These are phyloP conservation scores for Acrossocheilus fasciatus DNA, from an alignment of 2,797 vertebrate species.

Conservation along the genomic window DNA sequence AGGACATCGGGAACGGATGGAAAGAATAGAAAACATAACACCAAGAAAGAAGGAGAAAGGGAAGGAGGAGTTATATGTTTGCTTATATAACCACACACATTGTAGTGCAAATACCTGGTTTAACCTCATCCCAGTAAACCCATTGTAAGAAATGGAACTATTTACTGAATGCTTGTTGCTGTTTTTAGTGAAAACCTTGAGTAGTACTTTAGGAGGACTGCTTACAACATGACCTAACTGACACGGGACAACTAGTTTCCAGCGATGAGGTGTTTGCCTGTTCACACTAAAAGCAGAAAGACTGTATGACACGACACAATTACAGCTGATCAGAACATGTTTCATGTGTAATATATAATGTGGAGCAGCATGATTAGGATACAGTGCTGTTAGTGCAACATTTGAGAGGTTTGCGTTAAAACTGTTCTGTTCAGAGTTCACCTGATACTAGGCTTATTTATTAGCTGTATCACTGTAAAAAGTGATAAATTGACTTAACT, in stretches of 20 bases:
- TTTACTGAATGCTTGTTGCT: neutral
- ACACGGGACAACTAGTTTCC: neutral
- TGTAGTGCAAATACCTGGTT: slow-evolving; percentile 2
- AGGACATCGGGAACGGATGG: slow-evolving; percentile 16
- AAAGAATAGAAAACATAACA: slow-evolving; percentile 30
- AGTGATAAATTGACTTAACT: too few species aligned
- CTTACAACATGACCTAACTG: slow-evolving; percentile 3
- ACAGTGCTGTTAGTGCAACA: neutral
- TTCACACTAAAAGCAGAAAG: neutral
- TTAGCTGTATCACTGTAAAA: neutral
- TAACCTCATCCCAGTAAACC: slow-evolving; percentile 19
- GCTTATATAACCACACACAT: slow-evolving; percentile 12
- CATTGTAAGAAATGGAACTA: neutral
- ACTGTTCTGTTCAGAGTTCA: neutral
- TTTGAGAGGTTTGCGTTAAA: neutral
- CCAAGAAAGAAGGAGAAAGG: slow-evolving; percentile 15
- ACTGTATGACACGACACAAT: neutral
- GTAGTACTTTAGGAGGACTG: neutral
- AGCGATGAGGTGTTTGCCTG: neutral
- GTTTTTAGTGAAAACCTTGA: slow-evolving; percentile 9
- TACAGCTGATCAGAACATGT: neutral
- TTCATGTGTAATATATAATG: neutral
- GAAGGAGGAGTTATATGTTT: neutral
- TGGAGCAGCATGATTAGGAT: neutral
- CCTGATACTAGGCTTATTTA: neutral